These are phyloP conservation scores for Subacronicta megacephala DNA, from an alignment of 2,888 invertebrate genomes.

Conservation along the genomic window DNA sequence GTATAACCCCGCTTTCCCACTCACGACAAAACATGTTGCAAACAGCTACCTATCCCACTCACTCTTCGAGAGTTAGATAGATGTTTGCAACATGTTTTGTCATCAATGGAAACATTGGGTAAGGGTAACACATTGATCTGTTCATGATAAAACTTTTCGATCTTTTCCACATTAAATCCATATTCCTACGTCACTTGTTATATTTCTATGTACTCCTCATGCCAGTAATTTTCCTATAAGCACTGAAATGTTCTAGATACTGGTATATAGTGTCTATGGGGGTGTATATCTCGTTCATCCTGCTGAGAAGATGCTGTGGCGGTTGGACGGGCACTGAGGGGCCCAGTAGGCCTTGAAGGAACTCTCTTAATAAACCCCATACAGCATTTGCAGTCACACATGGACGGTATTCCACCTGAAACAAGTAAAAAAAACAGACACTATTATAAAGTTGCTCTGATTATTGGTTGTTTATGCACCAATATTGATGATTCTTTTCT, in stretches of 20 bases:
- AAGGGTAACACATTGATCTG: too few species aligned
- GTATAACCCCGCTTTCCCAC: too few species aligned
- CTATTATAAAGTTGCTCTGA: too few species aligned
- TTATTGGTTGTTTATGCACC: too few species aligned
- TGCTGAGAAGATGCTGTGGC: conserved; percentile 92
- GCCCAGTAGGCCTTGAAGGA: conserved; percentile 97
- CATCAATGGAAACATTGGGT: too few species aligned
- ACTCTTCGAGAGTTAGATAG: too few species aligned
- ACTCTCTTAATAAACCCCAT: conserved; percentile 97
- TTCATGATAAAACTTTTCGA: too few species aligned
- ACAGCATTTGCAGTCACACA: conserved; percentile 96
- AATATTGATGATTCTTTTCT: too few species aligned
- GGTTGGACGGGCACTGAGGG: conserved; percentile 92
- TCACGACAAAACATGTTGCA: too few species aligned
- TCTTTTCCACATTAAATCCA: background rate
- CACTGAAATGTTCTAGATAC: conserved; percentile 97
- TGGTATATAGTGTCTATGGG: conserved; percentile 98
- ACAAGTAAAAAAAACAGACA: background rate
- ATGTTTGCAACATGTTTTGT: too few species aligned
- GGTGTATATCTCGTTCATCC: conserved; percentile 95
- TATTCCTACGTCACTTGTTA: background rate
- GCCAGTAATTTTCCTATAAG: conserved; percentile 94
- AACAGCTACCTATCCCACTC: too few species aligned
- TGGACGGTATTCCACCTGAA: conserved; percentile 96
- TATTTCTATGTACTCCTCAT: conserved; percentile 66